Conservation (phyloP, 2,888 invertebrate genomes). For the Panopea generosa region DNA sequence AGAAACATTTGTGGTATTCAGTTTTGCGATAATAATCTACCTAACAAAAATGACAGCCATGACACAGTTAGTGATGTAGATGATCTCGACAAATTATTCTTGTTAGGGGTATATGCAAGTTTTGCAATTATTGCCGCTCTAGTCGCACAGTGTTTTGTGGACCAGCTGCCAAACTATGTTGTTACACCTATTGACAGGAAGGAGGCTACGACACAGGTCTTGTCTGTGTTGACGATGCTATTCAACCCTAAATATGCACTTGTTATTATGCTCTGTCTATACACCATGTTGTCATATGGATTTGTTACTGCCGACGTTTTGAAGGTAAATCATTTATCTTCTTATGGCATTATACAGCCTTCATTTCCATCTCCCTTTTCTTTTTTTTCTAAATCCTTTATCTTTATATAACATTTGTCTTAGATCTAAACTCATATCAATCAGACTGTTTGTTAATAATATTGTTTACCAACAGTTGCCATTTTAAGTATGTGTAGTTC, state of each 20-base stretch:
- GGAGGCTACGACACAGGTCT: conserved; percentile 59
- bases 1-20: background rate
- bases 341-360: no score
- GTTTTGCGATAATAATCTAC: background rate
- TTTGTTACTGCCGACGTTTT: conserved; percentile 82
- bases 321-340: conserved; percentile 75
- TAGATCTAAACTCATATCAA: no score
- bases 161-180: conserved; percentile 71
- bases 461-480: no score
- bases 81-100: conserved; percentile 71
- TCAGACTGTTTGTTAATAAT: no score
- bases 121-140: conserved; percentile 72
- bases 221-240: conserved; percentile 74
- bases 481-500: no score
- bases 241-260: conserved; percentile 72
- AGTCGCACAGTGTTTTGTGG: conserved; percentile 74
- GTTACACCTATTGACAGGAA: conserved; percentile 42
- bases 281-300: conserved; percentile 77
- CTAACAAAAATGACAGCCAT: background rate
- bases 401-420: no score
- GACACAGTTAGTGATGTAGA: conserved; percentile 54
- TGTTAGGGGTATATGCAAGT: conserved; percentile 77
- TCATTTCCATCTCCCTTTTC: no score
- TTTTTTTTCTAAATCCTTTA: no score
- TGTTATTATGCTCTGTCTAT: conserved; percentile 76